phyloP scores from a whole-genome alignment of 2,797 vertebrate species.

The Amazonetta brasiliensis region DNA sequence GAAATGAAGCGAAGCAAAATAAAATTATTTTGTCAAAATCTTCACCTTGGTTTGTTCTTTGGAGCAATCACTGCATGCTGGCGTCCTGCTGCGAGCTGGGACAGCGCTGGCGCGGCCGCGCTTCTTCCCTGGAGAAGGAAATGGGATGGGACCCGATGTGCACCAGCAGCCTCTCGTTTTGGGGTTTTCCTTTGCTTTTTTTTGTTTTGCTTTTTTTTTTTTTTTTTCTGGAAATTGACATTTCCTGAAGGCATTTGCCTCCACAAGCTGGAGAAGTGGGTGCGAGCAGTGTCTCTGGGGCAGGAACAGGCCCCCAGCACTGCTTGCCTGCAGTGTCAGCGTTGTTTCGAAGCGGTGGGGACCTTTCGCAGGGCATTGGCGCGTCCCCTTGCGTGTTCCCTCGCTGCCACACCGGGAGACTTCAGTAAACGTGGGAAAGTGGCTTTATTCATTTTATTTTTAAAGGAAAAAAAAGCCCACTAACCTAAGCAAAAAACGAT shows the following conservation, averaged over 20 bases:
- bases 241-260: not conserved
- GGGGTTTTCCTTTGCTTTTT: not conserved
- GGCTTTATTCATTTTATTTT: not conserved
- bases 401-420: not conserved
- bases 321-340: not conserved
- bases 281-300: not conserved
- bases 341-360: not conserved
- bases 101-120: no score
- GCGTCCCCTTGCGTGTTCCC: not conserved
- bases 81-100: not conserved
- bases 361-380: not conserved
- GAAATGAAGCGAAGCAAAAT: constrained; percentile 10
- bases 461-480: not conserved
- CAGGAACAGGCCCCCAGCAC: not conserved
- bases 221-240: not conserved
- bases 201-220: not conserved
- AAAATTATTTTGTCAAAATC: constrained; percentile 71
- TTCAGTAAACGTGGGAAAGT: not conserved
- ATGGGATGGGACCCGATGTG: not conserved
- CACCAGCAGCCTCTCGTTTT: not conserved
- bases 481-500: not conserved
- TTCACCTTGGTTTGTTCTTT: constrained; percentile 43
- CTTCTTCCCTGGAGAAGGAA: not conserved
- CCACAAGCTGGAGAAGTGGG: not conserved
- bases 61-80: not conserved